Evolutionary conservation across 1,140 invertebrate species (phyloP).

Genomic region (Ceratina australensis): DNA sequence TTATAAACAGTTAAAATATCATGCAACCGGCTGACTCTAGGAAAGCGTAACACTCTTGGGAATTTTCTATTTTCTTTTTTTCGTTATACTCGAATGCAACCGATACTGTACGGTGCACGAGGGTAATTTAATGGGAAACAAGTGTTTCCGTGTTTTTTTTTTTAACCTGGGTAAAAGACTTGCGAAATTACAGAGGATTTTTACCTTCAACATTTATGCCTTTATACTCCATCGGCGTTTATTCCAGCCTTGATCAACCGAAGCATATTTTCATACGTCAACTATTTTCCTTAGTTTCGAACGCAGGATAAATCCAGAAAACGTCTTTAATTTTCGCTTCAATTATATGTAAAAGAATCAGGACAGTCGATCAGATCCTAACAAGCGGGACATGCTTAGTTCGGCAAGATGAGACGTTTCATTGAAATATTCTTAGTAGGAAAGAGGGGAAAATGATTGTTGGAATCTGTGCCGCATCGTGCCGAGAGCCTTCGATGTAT

Average conservation of each 20-base stretch:
- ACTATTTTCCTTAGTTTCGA: too few species aligned
- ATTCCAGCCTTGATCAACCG: too few species aligned
- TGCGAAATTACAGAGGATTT: neutral
- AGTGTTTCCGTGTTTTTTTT: neutral
- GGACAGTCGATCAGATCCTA: neutral
- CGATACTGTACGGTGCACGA: neutral
- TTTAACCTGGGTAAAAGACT: neutral
- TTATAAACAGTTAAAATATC: constrained; percentile 42
- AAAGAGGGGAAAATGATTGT: constrained; percentile 16
- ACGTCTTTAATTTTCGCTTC: too few species aligned
- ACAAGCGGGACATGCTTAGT: constrained; percentile 13
- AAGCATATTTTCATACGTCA: too few species aligned
- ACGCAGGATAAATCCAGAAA: too few species aligned
- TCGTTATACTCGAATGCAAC: neutral
- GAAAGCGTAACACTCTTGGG: constrained; percentile 20
- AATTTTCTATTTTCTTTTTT: neutral
- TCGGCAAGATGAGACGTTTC: neutral
- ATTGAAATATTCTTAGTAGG: constrained; percentile 16
- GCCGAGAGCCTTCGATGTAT: constrained; percentile 32
- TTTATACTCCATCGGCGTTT: too few species aligned
- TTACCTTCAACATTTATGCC: too few species aligned
- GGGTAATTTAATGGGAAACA: neutral
- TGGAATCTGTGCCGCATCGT: constrained; percentile 36
- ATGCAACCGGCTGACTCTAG: constrained; percentile 18
- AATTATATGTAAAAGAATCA: neutral